phyloP scores from a whole-genome alignment of 2,888 invertebrate species.

The Lepidocyrtinus sp. region DNA sequence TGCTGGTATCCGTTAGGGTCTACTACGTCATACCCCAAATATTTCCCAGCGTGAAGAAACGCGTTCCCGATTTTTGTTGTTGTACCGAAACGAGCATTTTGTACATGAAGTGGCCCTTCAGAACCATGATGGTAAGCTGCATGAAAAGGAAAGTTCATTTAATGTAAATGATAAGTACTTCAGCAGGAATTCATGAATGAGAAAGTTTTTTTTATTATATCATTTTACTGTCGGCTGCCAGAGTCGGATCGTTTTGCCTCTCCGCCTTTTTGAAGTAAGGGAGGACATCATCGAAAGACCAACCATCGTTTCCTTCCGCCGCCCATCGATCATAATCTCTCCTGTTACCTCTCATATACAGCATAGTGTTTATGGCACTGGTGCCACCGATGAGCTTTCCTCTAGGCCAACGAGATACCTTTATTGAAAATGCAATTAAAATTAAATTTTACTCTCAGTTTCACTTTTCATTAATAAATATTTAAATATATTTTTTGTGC shows the following conservation, averaged over 20 bases:
- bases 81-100: slow-evolving; percentile 57
- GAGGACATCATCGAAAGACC: slow-evolving; percentile 63
- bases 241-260: slow-evolving; percentile 60
- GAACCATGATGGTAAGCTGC: slow-evolving; percentile 62
- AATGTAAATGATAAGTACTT: neutral
- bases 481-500: neutral
- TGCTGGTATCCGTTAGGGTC: slow-evolving; percentile 64
- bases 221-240: slow-evolving; percentile 60
- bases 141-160: neutral
- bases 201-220: slow-evolving; percentile 1
- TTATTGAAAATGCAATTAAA: no score
- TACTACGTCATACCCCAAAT: slow-evolving; percentile 61
- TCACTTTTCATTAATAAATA: no score
- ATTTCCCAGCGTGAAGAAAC: slow-evolving; percentile 61
- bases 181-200: no score
- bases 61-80: slow-evolving; percentile 48
- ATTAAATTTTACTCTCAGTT: no score
- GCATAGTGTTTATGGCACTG: slow-evolving; percentile 81
- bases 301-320: slow-evolving; percentile 73
- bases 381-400: slow-evolving; percentile 83
- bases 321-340: slow-evolving; percentile 93
- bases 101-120: slow-evolving; percentile 60
- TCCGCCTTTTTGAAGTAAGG: slow-evolving; percentile 65
- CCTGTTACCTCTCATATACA: slow-evolving; percentile 90
- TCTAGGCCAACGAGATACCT: slow-evolving; percentile 74